phyloP scores from a whole-genome alignment of 2,797 vertebrate genomes.

The Phoebastria nigripes region DNA sequence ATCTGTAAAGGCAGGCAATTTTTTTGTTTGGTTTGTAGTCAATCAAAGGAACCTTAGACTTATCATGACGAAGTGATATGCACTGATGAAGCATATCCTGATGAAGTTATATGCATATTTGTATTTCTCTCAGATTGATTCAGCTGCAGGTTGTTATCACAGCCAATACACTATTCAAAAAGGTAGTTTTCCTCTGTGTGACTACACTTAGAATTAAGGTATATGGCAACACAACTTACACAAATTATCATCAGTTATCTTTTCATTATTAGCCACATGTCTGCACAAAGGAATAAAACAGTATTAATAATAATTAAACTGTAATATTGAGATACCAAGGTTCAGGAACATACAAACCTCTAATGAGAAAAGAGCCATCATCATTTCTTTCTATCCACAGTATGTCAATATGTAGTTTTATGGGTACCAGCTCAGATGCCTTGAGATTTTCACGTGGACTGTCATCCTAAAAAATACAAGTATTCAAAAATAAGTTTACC shows the following conservation, averaged over 20 bases:
- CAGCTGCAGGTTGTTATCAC: neutral
- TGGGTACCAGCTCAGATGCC: slow-evolving; percentile 77
- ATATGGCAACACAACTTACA: neutral
- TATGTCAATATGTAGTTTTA: slow-evolving; percentile 86
- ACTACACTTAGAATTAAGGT: neutral
- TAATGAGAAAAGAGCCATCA: slow-evolving; percentile 90
- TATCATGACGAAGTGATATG: neutral
- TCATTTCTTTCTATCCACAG: slow-evolving; percentile 88
- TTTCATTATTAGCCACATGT: neutral
- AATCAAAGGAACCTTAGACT: neutral
- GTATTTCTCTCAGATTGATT: neutral
- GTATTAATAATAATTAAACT: neutral
- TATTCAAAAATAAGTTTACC: neutral
- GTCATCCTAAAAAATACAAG: slow-evolving; percentile 82
- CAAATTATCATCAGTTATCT: neutral
- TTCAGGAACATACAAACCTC: slow-evolving; percentile 75
- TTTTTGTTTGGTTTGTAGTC: neutral
- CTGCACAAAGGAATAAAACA: neutral
- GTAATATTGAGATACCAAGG: neutral
- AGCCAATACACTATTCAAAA: neutral
- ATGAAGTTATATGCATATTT: neutral
- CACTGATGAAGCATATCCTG: neutral
- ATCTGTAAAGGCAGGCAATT: neutral
- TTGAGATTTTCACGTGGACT: slow-evolving; percentile 79
- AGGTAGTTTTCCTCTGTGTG: neutral